These are phyloP conservation scores for Oppia nitens DNA, from an alignment of 1,140 invertebrate species.

Conservation along the genomic window DNA sequence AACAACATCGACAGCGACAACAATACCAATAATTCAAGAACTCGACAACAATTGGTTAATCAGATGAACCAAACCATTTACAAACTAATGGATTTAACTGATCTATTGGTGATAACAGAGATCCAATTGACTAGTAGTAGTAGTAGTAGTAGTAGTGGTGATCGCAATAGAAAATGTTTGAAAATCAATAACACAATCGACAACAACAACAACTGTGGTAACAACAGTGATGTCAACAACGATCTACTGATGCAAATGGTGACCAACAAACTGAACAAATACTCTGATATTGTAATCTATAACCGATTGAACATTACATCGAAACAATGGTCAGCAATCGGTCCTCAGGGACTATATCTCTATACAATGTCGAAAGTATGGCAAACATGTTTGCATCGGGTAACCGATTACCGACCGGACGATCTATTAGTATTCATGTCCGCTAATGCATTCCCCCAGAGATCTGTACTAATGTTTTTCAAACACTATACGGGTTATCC, in stretches of 20 bases:
- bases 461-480: background rate
- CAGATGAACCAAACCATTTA: background rate
- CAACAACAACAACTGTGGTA: background rate
- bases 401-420: background rate
- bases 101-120: background rate
- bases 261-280: background rate
- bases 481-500: background rate
- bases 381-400: background rate
- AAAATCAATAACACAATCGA: background rate
- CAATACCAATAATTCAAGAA: too few relatives aligned
- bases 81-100: background rate
- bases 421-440: background rate
- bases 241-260: background rate
- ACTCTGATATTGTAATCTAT: background rate
- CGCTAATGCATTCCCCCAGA: background rate
- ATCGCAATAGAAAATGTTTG: background rate
- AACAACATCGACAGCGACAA: too few relatives aligned
- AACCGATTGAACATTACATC: background rate
- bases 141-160: background rate
- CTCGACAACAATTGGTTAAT: too few relatives aligned
- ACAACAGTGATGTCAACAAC: background rate
- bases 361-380: background rate
- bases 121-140: background rate
- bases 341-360: background rate
- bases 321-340: background rate